Percentiles rank a stretch among this genome's conserved stretches.
Conservation (phyloP, 2,888 invertebrate species). For the Blastobasis lacticolella region DNA sequence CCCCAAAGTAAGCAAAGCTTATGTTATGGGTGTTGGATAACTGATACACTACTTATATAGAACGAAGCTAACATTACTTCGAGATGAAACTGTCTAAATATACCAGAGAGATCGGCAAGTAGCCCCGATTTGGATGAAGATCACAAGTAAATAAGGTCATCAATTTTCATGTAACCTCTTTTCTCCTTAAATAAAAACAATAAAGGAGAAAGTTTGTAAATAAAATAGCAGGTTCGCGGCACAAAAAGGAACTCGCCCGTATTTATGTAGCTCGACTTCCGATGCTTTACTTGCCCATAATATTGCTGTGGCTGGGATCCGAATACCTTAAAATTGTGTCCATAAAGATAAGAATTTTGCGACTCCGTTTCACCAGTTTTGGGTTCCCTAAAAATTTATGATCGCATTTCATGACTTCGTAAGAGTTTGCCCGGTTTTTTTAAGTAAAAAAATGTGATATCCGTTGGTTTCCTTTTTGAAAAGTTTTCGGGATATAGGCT, state of each 20-base stretch:
- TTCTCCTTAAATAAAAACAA: no score
- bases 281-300: conserved; percentile 27
- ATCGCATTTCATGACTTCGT: conserved; percentile 44
- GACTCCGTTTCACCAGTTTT: conserved; percentile 38
- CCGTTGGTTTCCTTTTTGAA: conserved; percentile 7
- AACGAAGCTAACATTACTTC: no score
- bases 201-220: conserved; percentile 1
- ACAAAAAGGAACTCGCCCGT: conserved; percentile 10
- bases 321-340: conserved; percentile 48
- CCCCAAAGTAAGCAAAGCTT: no score
- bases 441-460: conserved; percentile 26
- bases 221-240: conserved; percentile 11
- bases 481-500: conserved; percentile 11
- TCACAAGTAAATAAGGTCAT: not conserved
- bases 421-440: conserved; percentile 34
- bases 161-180: no score
- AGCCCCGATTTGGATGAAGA: not conserved
- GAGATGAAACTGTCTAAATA: no score
- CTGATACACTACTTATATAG: no score
- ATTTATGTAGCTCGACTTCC: conserved; percentile 20
- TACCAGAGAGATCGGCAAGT: no score
- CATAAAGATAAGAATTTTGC: conserved; percentile 53
- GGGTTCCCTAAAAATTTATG: conserved; percentile 47
- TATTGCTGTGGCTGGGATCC: conserved; percentile 27
- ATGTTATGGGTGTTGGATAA: no score